Conservation (phyloP, 1,140 invertebrate species). For the Aphelinus atriplicis region DNA sequence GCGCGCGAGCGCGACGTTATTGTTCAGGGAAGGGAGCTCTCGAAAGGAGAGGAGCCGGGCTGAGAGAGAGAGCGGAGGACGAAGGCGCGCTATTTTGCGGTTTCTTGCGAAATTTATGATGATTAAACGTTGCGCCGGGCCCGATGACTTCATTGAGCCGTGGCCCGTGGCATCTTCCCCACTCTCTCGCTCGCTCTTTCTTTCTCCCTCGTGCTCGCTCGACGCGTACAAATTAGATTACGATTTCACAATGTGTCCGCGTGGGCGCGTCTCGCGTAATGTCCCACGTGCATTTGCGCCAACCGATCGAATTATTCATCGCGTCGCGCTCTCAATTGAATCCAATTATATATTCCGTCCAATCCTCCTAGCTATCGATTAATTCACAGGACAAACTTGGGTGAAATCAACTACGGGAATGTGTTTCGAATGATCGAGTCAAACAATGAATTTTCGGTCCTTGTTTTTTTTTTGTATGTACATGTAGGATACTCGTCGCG, state of each 20-base stretch:
- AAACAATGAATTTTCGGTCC: no score
- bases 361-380: no score
- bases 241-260: slow-evolving; percentile 56
- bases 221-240: slow-evolving; percentile 61
- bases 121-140: slow-evolving; percentile 60
- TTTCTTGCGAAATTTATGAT: slow-evolving; percentile 65
- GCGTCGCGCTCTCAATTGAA: slow-evolving; percentile 23
- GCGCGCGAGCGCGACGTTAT: slow-evolving; percentile 9
- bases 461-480: not conserved
- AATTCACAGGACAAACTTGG: no score
- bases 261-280: slow-evolving; percentile 14
- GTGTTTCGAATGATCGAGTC: no score
- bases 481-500: no score
- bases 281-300: not conserved
- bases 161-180: slow-evolving; percentile 36
- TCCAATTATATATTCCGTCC: slow-evolving; percentile 13
- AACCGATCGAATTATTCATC: not conserved
- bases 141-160: slow-evolving; percentile 60
- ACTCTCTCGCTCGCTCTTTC: not conserved
- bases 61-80: slow-evolving; percentile 13
- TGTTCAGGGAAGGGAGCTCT: slow-evolving; percentile 21
- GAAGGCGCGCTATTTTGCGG: slow-evolving; percentile 55
- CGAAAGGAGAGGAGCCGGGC: not conserved
- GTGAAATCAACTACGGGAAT: no score
- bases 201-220: not conserved